Evolutionary conservation across 2,888 invertebrate genomes (phyloP).

Genomic region (Parochlus steinenii): DNA sequence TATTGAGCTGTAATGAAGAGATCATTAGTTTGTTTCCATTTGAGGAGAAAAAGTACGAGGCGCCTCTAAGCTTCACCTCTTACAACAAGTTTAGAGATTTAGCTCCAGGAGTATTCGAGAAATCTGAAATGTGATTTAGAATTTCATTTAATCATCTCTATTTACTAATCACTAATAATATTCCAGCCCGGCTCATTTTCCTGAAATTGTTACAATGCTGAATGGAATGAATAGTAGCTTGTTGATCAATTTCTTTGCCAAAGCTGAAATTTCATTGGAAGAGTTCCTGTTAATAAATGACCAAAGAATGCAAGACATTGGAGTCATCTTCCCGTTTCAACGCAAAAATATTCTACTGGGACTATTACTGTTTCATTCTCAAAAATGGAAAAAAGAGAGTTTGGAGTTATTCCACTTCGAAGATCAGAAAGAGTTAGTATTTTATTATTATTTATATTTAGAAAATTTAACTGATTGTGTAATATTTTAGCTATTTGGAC

Average conservation of each 20-base stretch:
- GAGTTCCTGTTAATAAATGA: constrained; percentile 26
- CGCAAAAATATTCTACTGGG: constrained; percentile 24
- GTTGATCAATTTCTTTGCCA: constrained; percentile 22
- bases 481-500: no score
- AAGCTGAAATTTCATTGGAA: constrained; percentile 20
- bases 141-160: not conserved
- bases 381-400: constrained; percentile 2
- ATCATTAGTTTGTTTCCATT: constrained; percentile 23
- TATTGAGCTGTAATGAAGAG: constrained; percentile 25
- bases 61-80: constrained; percentile 22
- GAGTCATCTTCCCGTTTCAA: constrained; percentile 22
- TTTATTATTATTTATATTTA: no score
- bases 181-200: constrained; percentile 28
- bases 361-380: constrained; percentile 20
- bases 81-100: constrained; percentile 24
- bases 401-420: no score
- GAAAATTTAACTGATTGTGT: no score
- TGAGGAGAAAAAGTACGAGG: constrained; percentile 17
- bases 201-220: constrained; percentile 24
- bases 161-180: constrained; percentile 15
- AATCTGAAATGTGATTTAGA: not conserved
- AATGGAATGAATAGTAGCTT: constrained; percentile 19
- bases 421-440: no score
- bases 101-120: constrained; percentile 8
- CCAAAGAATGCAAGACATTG: constrained; percentile 20